Conservation (phyloP, 2,888 invertebrate genomes). For the Brachyptera risi region DNA sequence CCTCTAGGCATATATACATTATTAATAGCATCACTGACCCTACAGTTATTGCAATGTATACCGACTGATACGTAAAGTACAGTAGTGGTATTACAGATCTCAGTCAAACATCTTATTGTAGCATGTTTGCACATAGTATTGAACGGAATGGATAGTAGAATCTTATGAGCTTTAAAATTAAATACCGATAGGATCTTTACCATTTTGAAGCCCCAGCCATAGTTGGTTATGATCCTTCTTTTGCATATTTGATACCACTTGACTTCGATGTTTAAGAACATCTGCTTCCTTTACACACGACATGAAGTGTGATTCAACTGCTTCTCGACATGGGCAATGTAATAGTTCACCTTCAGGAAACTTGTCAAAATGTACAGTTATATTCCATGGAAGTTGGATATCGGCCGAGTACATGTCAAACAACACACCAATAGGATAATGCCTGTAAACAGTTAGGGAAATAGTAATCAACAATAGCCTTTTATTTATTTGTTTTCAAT, state of each 20-base stretch:
- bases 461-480: no score
- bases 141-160: background rate
- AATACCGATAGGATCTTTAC: conserved; percentile 46
- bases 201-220: conserved; percentile 92
- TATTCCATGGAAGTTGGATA: conserved; percentile 81
- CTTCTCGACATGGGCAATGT: conserved; percentile 81
- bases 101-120: no score
- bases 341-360: conserved; percentile 89
- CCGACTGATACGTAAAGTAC: no score
- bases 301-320: conserved; percentile 91
- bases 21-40: no score
- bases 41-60: no score
- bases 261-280: conserved; percentile 91
- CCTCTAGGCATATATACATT: no score
- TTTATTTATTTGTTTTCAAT: no score
- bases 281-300: conserved; percentile 97
- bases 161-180: conserved; percentile 3
- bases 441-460: no score
- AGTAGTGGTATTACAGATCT: no score
- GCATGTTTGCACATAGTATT: no score
- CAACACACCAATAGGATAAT: conserved; percentile 75
- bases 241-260: conserved; percentile 86
- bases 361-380: conserved; percentile 92
- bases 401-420: conserved; percentile 76
- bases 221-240: conserved; percentile 95